Conservation (phyloP, 1,140 invertebrate species). For the Batillaria attramentaria region DNA sequence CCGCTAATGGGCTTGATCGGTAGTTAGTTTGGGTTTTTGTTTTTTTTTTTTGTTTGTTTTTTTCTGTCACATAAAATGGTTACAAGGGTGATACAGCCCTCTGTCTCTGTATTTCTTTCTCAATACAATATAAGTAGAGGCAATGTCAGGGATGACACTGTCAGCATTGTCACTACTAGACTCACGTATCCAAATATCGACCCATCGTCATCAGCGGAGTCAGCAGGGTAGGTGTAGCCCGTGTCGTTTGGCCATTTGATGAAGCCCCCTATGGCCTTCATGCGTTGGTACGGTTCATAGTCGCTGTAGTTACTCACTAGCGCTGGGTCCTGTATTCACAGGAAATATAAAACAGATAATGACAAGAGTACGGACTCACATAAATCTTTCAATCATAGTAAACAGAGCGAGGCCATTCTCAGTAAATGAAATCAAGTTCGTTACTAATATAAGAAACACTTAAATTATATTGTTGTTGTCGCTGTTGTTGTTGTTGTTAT, state of each 20-base stretch:
- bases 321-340: constrained; percentile 59
- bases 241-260: constrained; percentile 60
- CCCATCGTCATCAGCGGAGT: constrained; percentile 45
- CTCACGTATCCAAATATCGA: constrained; percentile 64
- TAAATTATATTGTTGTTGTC: no score
- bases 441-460: no score
- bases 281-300: constrained; percentile 59
- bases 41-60: no score
- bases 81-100: no score
- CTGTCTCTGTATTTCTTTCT: no score
- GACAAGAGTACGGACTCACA: neutral
- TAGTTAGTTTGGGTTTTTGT: neutral
- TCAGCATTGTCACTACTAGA: no score
- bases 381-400: neutral
- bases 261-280: constrained; percentile 52
- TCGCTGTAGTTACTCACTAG: constrained; percentile 54
- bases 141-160: no score
- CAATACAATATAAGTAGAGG: no score
- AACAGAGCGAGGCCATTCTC: neutral
- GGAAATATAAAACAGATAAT: neutral
- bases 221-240: constrained; percentile 37
- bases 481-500: no score
- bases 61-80: no score
- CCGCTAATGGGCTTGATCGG: neutral
- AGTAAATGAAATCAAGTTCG: no score